A percentile compares a stretch with the other conserved stretches of the same genome.
These are phyloP conservation scores for Antechinus stuartii DNA, from an alignment of 2,113 vertebrate genomes.

Conservation along the genomic window DNA sequence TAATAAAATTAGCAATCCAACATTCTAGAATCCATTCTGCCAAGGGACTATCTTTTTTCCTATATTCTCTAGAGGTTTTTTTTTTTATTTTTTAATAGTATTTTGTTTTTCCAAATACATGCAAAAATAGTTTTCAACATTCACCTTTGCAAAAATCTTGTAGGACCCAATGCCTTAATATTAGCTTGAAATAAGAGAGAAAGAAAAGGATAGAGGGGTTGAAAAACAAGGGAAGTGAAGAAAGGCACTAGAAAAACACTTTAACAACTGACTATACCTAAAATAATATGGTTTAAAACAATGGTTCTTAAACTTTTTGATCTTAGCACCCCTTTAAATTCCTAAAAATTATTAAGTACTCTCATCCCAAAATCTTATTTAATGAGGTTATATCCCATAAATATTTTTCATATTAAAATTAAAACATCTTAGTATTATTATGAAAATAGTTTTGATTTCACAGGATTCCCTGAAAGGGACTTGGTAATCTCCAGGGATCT, in stretches of 20 bases:
- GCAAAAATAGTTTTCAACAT: no score
- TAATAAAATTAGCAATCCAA: slow-evolving; percentile 11
- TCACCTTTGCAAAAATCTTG: no score
- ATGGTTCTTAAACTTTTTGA: not conserved
- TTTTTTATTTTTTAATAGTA: no score
- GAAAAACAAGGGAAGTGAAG: not conserved
- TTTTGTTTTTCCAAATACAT: no score
- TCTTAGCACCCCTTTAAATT: not conserved
- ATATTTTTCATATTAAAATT: not conserved
- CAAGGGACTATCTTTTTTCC: not conserved
- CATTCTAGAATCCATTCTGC: not conserved
- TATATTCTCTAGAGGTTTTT: no score
- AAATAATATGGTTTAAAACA: not conserved
- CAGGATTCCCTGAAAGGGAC: not conserved
- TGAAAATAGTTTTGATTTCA: not conserved
- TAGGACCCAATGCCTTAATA: not conserved
- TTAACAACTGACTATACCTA: not conserved
- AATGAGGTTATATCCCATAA: not conserved
- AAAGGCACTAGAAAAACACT: not conserved
- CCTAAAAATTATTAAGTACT: not conserved
- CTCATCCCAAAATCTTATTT: not conserved
- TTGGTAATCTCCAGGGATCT: not conserved
- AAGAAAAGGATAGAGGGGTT: not conserved
- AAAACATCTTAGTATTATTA: not conserved
- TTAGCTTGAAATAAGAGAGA: slow-evolving; percentile 17